Percentiles rank a stretch among this genome's conserved stretches.
Conservation (phyloP, 2,797 vertebrate species). For the Acanthurus leucopareius region DNA sequence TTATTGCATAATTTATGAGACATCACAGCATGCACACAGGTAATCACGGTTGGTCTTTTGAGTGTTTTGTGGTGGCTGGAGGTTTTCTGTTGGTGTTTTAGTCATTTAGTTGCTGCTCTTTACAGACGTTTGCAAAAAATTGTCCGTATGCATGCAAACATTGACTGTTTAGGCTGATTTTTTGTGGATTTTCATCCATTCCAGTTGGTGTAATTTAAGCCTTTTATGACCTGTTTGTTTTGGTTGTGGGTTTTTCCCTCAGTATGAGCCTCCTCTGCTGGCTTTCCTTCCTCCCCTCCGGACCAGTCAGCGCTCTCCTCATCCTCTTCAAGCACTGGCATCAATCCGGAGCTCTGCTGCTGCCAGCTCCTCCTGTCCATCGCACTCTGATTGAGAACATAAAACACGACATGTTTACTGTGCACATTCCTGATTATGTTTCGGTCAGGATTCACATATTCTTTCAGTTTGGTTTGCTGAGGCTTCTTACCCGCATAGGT, state of each 20-base stretch:
- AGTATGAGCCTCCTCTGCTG: slow-evolving; percentile 30
- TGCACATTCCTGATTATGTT: background rate
- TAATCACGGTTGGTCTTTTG: background rate
- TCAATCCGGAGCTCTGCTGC: slow-evolving; percentile 64
- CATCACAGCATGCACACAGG: slow-evolving; percentile 3
- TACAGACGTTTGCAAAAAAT: too few species aligned
- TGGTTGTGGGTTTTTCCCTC: slow-evolving; percentile 55
- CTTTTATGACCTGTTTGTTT: slow-evolving; percentile 53
- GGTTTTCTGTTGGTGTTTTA: slow-evolving; percentile 11
- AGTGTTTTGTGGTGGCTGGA: background rate
- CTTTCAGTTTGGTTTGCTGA: background rate
- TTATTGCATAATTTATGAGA: slow-evolving; percentile 21
- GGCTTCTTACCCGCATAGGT: slow-evolving; percentile 69
- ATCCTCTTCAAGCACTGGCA: slow-evolving; percentile 69
- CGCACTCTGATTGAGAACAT: slow-evolving; percentile 58
- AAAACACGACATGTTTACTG: background rate
- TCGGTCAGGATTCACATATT: background rate
- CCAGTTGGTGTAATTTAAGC: slow-evolving; percentile 5
- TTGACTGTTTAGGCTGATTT: background rate
- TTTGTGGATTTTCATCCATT: background rate
- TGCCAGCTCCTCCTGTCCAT: slow-evolving; percentile 69
- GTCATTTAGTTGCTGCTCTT: slow-evolving; percentile 15
- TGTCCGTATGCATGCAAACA: background rate
- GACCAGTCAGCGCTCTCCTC: slow-evolving; percentile 47
- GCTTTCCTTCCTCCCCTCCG: slow-evolving; percentile 40